Conservation (phyloP, 2,888 invertebrate species). For the Fragum sueziense region DNA sequence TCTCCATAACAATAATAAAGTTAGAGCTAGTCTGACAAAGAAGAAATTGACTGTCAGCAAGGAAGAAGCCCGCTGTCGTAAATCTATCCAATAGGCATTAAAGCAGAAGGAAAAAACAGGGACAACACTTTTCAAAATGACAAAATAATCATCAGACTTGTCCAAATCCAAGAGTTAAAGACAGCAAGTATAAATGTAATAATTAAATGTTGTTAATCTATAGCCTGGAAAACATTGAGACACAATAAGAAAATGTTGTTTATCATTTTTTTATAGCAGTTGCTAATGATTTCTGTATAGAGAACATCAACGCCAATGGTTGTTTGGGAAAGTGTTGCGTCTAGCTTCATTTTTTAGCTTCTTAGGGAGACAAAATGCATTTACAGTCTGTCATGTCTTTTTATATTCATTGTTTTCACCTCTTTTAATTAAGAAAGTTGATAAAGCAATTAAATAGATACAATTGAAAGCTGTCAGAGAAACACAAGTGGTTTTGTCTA, state of each 20-base stretch:
- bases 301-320: too few species aligned
- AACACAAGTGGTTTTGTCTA: slow-evolving; percentile 8
- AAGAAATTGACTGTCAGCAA: background rate
- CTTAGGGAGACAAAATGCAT: background rate
- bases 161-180: too few species aligned
- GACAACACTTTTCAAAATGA: too few species aligned
- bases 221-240: too few species aligned
- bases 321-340: background rate
- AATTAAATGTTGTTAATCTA: too few species aligned
- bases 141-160: too few species aligned
- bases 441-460: slow-evolving; percentile 18
- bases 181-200: too few species aligned
- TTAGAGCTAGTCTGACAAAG: too few species aligned
- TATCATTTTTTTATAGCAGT: too few species aligned
- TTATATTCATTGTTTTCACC: slow-evolving; percentile 11
- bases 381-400: slow-evolving; percentile 1
- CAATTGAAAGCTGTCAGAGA: slow-evolving; percentile 15
- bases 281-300: too few species aligned
- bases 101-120: background rate
- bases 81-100: background rate
- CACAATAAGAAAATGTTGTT: too few species aligned
- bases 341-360: background rate
- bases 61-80: background rate
- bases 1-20: too few species aligned
- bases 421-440: slow-evolving; percentile 8